Conservation (phyloP, 2,888 invertebrate species). For the Drosophila hamatofila region DNA sequence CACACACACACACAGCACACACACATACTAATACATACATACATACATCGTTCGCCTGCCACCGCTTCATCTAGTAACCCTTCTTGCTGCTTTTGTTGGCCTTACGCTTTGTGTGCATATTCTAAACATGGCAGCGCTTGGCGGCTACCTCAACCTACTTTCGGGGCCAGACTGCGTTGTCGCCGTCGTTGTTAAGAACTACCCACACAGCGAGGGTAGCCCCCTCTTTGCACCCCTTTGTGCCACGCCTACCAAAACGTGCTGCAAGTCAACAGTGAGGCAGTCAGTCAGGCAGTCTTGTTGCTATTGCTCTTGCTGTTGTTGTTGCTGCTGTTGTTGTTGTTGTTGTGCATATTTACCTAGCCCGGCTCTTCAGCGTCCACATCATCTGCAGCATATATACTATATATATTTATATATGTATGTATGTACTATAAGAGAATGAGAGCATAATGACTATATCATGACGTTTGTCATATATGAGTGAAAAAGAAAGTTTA, state of each 20-base stretch:
- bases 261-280: constrained; percentile 64
- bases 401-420: not conserved
- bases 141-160: constrained; percentile 79
- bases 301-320: constrained; percentile 53
- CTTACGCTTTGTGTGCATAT: constrained; percentile 78
- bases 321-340: constrained; percentile 37
- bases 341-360: constrained; percentile 71
- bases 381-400: constrained; percentile 36
- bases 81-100: constrained; percentile 72
- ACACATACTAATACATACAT: too few relatives aligned
- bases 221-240: not conserved
- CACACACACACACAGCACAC: not conserved
- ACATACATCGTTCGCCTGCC: not conserved
- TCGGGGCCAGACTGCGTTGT: constrained; percentile 58
- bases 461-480: not conserved
- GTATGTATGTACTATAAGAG: not conserved
- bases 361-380: constrained; percentile 47
- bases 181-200: constrained; percentile 67
- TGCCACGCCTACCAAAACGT: constrained; percentile 13
- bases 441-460: constrained; percentile 21
- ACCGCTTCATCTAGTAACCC: constrained; percentile 51
- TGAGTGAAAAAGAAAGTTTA: not conserved
- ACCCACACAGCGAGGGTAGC: not conserved
- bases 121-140: constrained; percentile 76
- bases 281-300: constrained; percentile 58